phyloP scores from a whole-genome alignment of 2,797 vertebrate species.

The Poliocrania exsul region DNA sequence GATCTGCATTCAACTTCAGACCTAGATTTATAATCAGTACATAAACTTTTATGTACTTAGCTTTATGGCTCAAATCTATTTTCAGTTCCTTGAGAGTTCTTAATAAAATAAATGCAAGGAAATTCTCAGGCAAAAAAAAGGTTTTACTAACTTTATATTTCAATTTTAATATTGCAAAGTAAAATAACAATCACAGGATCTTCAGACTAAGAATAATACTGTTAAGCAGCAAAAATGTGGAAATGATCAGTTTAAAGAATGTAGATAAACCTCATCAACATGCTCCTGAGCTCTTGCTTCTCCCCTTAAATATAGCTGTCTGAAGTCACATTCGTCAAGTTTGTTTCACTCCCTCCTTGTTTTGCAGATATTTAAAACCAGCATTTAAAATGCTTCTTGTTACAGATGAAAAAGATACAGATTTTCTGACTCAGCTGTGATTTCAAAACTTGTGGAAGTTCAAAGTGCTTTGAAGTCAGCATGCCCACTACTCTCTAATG shows the following conservation, averaged over 20 bases:
- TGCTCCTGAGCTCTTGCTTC: background rate
- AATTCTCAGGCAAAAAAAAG: background rate
- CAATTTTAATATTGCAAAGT: background rate
- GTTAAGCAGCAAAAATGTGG: conserved; percentile 19
- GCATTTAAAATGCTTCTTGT: background rate
- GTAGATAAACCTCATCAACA: background rate
- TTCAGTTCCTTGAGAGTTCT: background rate
- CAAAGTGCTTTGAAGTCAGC: background rate
- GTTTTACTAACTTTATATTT: background rate
- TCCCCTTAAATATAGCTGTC: background rate
- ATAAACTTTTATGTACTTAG: background rate
- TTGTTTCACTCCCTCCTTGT: background rate
- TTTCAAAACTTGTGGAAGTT: background rate
- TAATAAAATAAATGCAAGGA: conserved; percentile 24
- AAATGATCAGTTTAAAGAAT: conserved; percentile 4
- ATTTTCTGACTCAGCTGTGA: background rate
- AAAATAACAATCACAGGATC: background rate
- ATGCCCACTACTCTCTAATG: background rate
- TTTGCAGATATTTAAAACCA: background rate
- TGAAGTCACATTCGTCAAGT: background rate
- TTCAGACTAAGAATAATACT: background rate
- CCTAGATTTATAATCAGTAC: background rate
- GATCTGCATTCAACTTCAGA: background rate
- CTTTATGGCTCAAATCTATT: background rate
- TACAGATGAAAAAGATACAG: background rate